Conservation (phyloP, 1,140 invertebrate genomes). For the Meloidogyne chitwoodi region DNA sequence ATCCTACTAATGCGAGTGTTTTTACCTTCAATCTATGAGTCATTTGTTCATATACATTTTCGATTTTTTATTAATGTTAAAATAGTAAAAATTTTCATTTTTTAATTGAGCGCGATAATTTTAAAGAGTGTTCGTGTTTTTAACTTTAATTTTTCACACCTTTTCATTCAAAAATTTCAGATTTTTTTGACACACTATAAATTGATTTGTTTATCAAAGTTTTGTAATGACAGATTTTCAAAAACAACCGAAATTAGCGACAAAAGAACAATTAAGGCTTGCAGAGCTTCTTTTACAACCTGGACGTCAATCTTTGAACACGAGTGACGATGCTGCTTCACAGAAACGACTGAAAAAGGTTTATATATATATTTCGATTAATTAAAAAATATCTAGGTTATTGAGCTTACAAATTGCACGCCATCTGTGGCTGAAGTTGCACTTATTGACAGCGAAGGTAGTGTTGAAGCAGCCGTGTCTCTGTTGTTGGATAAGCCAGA, state of each 20-base stretch:
- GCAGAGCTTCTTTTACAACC: conserved; percentile 12
- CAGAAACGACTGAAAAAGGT: conserved; percentile 19
- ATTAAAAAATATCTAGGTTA: neutral
- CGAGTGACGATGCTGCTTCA: conserved; percentile 12
- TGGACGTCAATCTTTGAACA: neutral
- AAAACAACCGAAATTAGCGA: conserved; percentile 14
- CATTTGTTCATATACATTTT: neutral
- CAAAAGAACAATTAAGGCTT: conserved; percentile 16
- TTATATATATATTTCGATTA: neutral
- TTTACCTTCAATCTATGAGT: neutral
- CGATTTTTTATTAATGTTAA: neutral
- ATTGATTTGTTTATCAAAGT: neutral
- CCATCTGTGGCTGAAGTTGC: conserved; percentile 15
- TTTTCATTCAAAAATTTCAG: neutral
- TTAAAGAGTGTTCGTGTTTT: too few species aligned
- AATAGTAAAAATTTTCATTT: neutral
- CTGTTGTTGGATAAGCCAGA: conserved; percentile 5
- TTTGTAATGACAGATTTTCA: conserved; percentile 5
- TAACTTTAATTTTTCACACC: neutral
- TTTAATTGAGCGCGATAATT: neutral
- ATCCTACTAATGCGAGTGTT: neutral
- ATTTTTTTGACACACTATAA: neutral
- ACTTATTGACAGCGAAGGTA: conserved; percentile 9
- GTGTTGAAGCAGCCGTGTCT: conserved; percentile 6
- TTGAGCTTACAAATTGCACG: conserved; percentile 14